Conservation (phyloP, 2,113 vertebrate species). For the Hippocampus barbouri region DNA sequence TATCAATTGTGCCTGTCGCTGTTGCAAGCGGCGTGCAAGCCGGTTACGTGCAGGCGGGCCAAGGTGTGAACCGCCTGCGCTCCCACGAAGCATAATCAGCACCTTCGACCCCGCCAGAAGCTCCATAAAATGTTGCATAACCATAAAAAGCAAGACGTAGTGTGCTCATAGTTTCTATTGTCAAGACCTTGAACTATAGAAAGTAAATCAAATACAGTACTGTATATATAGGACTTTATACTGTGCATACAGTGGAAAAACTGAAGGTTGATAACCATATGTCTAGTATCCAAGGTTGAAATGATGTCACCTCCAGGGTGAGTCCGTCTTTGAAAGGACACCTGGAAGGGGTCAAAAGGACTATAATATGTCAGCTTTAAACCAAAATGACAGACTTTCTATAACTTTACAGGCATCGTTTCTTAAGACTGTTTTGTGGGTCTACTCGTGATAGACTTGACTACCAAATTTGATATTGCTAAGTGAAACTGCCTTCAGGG, state of each 20-base stretch:
- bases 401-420: no score
- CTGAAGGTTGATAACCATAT: neutral
- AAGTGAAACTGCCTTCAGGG: neutral
- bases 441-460: neutral
- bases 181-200: neutral
- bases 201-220: neutral
- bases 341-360: no score
- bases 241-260: neutral
- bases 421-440: neutral
- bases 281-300: neutral
- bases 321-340: no score
- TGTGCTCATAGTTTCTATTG: neutral
- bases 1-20: neutral
- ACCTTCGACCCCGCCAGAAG: neutral
- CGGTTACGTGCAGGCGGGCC: neutral
- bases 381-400: neutral
- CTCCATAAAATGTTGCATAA: constrained; percentile 5
- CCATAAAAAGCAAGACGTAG: neutral
- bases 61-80: neutral
- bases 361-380: neutral
- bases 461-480: neutral
- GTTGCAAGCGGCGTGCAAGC: neutral
- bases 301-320: no score
- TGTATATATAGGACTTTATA: neutral
- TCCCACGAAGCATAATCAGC: neutral